Evolutionary conservation across 2,888 invertebrate genomes (phyloP).

Genomic region (Eupithecia dodoneata): DNA sequence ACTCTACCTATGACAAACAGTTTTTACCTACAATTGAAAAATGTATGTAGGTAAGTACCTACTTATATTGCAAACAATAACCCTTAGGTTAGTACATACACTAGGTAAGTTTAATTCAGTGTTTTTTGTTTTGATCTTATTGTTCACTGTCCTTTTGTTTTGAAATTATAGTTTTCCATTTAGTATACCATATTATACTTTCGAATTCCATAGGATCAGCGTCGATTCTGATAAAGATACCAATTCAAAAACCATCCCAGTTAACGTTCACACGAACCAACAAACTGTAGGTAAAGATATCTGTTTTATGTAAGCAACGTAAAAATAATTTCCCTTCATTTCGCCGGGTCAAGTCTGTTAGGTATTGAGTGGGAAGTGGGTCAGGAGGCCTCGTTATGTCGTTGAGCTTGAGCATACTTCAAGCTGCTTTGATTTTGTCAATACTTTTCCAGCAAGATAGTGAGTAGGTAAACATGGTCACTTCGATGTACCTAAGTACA

Average conservation of each 20-base stretch:
- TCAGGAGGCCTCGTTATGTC: conserved; percentile 36
- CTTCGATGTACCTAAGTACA: neutral
- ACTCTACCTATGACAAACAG: too few relatives aligned
- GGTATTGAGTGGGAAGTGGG: conserved; percentile 35
- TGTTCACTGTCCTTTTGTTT: too few relatives aligned
- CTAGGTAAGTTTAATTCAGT: too few relatives aligned
- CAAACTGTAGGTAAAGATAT: neutral
- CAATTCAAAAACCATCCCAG: neutral
- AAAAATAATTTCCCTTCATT: conserved; percentile 32
- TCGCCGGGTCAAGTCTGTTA: conserved; percentile 35
- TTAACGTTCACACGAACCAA: neutral
- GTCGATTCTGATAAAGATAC: too few relatives aligned
- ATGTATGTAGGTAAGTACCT: too few relatives aligned
- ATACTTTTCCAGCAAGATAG: conserved; percentile 2
- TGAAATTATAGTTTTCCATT: too few relatives aligned
- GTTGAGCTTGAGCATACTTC: conserved; percentile 24
- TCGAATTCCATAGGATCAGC: too few relatives aligned
- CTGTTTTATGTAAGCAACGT: neutral
- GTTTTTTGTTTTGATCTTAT: too few relatives aligned
- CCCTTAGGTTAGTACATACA: too few relatives aligned
- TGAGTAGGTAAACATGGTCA: neutral
- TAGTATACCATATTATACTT: neutral
- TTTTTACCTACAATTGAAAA: too few relatives aligned
- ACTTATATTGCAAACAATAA: too few relatives aligned
- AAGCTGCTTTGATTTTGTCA: conserved; percentile 28